These are phyloP conservation scores for Mionectes olivaceus DNA, from an alignment of 2,797 vertebrate genomes.

Conservation along the genomic window DNA sequence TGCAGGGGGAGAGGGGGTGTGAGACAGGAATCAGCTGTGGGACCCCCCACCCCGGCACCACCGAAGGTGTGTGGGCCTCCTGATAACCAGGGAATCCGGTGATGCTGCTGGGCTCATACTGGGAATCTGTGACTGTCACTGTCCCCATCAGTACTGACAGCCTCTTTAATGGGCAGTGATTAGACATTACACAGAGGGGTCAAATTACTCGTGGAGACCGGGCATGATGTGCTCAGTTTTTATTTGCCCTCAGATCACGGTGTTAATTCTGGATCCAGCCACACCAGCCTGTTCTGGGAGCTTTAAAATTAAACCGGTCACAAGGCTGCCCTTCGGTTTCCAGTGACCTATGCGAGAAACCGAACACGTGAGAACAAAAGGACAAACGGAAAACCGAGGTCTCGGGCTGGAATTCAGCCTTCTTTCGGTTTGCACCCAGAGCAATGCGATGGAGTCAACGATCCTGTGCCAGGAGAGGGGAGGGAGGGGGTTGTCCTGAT, in stretches of 20 bases:
- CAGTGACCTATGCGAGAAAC: not conserved
- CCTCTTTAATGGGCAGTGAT: not conserved
- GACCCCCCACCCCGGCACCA: not conserved
- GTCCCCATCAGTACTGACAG: not conserved
- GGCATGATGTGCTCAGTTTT: not conserved
- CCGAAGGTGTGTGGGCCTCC: rapidly evolving
- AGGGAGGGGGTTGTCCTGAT: slow-evolving; percentile 55
- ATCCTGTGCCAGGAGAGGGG: slow-evolving; percentile 21
- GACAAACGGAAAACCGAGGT: not conserved
- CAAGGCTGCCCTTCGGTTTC: not conserved
- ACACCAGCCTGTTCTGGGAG: not conserved
- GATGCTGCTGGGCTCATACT: not conserved
- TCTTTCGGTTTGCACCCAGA: not conserved
- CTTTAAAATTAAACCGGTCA: slow-evolving; percentile 9
- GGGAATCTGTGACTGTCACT: not conserved
- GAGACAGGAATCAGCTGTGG: not conserved
- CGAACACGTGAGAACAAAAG: not conserved
- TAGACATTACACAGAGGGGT: not conserved
- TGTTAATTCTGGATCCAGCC: not conserved
- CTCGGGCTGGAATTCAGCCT: not conserved
- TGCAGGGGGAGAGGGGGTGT: not conserved
- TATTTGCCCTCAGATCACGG: not conserved
- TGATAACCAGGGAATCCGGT: not conserved
- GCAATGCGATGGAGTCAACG: slow-evolving; percentile 3
- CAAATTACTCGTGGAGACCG: not conserved